Conservation (phyloP, 2,888 invertebrate species). For the Xylota sylvarum region DNA sequence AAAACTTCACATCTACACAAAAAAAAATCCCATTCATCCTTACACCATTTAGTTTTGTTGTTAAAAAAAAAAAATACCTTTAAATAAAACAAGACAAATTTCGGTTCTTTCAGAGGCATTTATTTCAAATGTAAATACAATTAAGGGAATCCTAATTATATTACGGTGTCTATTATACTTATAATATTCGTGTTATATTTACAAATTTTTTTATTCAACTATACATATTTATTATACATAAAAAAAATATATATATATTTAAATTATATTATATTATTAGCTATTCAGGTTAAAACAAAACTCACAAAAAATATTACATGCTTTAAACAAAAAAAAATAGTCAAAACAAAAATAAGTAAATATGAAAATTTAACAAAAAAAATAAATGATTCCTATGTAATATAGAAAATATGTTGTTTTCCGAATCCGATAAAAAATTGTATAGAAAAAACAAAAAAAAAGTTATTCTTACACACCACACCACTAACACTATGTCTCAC, state of each 20-base stretch:
- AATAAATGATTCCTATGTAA: conserved; percentile 33
- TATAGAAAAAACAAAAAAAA: conserved; percentile 25
- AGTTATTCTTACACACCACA: conserved; percentile 45
- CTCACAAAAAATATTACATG: conserved; percentile 7
- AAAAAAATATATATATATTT: conserved; percentile 21
- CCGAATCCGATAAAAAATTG: conserved; percentile 28
- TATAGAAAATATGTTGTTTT: conserved; percentile 31
- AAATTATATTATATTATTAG: conserved; percentile 47
- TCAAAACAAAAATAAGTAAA: conserved; percentile 6
- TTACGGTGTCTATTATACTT: conserved; percentile 46
- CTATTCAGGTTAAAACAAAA: conserved; percentile 31
- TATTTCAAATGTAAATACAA: conserved; percentile 59
- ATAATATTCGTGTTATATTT: conserved; percentile 51
- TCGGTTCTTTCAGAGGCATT: conserved; percentile 17
- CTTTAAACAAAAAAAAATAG: conserved; percentile 14
- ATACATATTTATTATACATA: conserved; percentile 38
- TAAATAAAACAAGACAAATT: not conserved
- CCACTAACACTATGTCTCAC: conserved; percentile 50
- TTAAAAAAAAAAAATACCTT: not conserved
- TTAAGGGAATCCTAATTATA: conserved; percentile 35
- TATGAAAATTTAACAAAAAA: conserved; percentile 22
- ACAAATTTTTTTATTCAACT: conserved; percentile 29
- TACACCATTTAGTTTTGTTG: conserved; percentile 8
- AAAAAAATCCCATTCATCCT: conserved; percentile 4
- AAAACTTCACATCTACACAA: conserved; percentile 20